Base-by-base conservation (phyloP, 2,113 vertebrate genomes). In the Colinus virginianus region DNA sequence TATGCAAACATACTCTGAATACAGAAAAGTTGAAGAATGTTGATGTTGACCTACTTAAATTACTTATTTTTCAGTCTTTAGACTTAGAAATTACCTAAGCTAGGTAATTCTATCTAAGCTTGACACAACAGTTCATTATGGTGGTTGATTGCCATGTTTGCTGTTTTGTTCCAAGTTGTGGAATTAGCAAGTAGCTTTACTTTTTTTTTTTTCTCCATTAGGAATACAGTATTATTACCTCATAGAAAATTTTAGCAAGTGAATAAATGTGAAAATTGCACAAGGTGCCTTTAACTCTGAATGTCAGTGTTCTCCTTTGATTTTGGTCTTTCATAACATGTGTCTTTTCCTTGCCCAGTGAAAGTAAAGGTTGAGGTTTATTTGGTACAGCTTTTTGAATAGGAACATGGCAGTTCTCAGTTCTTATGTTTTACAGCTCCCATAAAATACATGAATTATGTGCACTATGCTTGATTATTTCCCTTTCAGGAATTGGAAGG, bases 41-140 rank as follows among this genome's bases (percentile, higher is more conserved):
- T 90, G 80, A 23, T 78, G 91, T 66, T 87, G 93, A 93, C 69
- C 88, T 80, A 85, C 72, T 94, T 96, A 58, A 82, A 59, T 94
- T 18, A 23, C n/a, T 90, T 78, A 23, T 76, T 85, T 86, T 28
- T 36, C 34, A 34, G 82, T 74, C 66, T 74, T 93, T 84, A 70
- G 84, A n/a, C 30, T 90, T 71, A 51, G 64, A 78, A 90, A 71
- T 81, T 46, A 56, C 80, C 13, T 21, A 61, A 34, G 3, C 79
- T 84, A 59, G 71, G 68, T 90, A 85, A 92, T 61, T 83, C 90
- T 82, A 22, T 63, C 42, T 80, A 80, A 95, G 87, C 84, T 68
- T 68, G 30, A 49, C 56, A 85, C 68, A 91, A 66, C 10, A 30
- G 68, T 83, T 71, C 62, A 20, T 95, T 94, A 43, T 80, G 25